Base-by-base conservation (phyloP, 2,797 vertebrate species). In the Tympanoctomys barrerae region DNA sequence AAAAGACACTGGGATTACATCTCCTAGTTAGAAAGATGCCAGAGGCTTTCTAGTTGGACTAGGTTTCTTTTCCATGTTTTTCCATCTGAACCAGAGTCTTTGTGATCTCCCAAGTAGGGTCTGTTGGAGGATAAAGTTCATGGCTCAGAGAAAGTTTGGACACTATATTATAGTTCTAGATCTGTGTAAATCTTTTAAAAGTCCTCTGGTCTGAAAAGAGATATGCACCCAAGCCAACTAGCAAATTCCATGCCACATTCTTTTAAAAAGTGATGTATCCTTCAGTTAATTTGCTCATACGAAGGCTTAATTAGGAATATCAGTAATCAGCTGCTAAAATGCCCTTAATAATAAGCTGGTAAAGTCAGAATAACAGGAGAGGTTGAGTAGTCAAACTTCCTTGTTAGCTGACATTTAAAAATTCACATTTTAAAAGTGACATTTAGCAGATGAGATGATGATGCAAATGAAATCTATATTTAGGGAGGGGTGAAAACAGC, bases 371-470 rank as follows among this genome's bases (percentile, higher is more conserved):
- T 98, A 98, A 98, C 98, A 96, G 96, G 95, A 97, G 97, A 98
- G 98, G 98, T 96, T 97, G 98, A 98, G 94, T 98, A 98, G 98
- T 98, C 97, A 98, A 98, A 98, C 98, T 98, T 98, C 93, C 96
- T 97, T 98, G 97, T 98, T 98, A 98, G 98, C 97, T 99, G 98
- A 98, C 98, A 99, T 99, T 98, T 99, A 98, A 98, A 98, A 98
- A 98, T 98, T 98, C 98, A 98, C 98, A 98, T 98, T 98, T 98
- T 68, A 98, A 98, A 98, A 98, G 96, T 98, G 98, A 98, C 98
- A 98, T 99, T 99, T 98, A 98, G 96, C 98, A 98, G 98, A 98
- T 80, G 97, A 98, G 98, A 98, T 98, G 98, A 98, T 97, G 98
- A 98, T 99, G 98, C 98, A 98, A 98, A 98, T 98, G 98, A 98